Evolutionary conservation across 2,888 invertebrate species (phyloP), one percentile per base, ranked within the genome.

Genomic region (Myopa tessellatipennis): DNA sequence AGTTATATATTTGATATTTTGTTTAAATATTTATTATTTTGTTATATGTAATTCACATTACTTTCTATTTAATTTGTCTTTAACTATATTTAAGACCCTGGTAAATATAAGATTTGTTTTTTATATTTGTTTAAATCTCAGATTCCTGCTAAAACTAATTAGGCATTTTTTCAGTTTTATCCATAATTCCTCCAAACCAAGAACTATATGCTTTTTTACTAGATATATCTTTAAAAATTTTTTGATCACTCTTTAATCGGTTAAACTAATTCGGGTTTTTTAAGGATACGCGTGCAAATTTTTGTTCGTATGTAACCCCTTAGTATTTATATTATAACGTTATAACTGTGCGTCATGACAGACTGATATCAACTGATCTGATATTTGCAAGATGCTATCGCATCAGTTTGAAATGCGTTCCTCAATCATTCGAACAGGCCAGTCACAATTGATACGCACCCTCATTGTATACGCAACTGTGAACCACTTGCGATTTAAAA

Each of bases 321-420:
- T 60, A 36, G 26, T 55, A 38, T 70, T 38, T 40, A 69, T 34
- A 52, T 72, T 67, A 70, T 50, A 16, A n/a, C 16, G 5, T 26
- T 71, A 12, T 58, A 71, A 71, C 70, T 71, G 70, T 36, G 58
- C 70, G 6, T 58, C 55, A 34, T 71, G 55, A 71, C 55, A 71
- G 70, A 71, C 52, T 52, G 70, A 71, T 71, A 34, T 71, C 58
- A 71, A 71, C 70, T 71, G 55, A 58, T 36, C 70, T 67, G 40
- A n/a, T 18, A 67, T 38, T 45, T n/a, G 16, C 5, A 14, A 58
- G 52, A 52, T 52, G 52, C 52, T 52, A 8, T 8, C 52, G 52
- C 52, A 52, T 12, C 10, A 14, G 52, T 52, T 52, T 14, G 10
- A 52, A 52, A 52, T 12, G 52, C 52, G 10, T 52, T 52, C 10